Conservation (phyloP, 2,888 invertebrate species). For the Tyria jacobaeae region DNA sequence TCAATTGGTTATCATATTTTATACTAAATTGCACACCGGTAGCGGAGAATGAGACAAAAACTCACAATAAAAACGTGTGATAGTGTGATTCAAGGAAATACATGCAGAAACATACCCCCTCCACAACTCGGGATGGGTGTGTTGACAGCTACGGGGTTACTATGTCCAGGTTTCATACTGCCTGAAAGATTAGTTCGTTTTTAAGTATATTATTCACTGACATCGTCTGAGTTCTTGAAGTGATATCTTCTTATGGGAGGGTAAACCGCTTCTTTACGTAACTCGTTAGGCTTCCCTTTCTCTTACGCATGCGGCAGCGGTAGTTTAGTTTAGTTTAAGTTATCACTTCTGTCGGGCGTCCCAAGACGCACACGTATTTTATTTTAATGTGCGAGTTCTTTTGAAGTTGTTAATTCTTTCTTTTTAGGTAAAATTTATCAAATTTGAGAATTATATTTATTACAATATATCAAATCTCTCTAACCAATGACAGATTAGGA, state of each 20-base stretch:
- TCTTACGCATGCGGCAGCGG: no score
- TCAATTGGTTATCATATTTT: conserved; percentile 38
- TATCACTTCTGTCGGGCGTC: no score
- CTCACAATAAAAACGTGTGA: conserved; percentile 44
- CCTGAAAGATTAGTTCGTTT: neutral
- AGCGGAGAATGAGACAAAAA: conserved; percentile 47
- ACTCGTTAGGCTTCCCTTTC: no score
- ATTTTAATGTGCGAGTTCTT: neutral
- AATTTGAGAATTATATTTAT: neutral
- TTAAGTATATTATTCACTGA: neutral
- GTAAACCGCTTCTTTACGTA: no score
- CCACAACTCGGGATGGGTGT: conserved; percentile 21
- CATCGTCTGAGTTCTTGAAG: no score
- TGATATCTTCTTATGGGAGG: no score
- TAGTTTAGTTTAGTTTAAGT: no score
- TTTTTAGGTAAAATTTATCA: neutral
- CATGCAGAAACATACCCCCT: conserved; percentile 53
- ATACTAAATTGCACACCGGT: conserved; percentile 36
- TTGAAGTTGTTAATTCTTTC: no score
- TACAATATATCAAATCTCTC: no score
- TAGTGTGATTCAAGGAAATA: conserved; percentile 57
- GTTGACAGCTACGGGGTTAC: conserved; percentile 52
- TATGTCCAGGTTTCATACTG: conserved; percentile 16
- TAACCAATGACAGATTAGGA: no score
- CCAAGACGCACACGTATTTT: no score